Evolutionary conservation across 2,113 vertebrate genomes (phyloP).

Genomic region (Phaethornis superciliosus): DNA sequence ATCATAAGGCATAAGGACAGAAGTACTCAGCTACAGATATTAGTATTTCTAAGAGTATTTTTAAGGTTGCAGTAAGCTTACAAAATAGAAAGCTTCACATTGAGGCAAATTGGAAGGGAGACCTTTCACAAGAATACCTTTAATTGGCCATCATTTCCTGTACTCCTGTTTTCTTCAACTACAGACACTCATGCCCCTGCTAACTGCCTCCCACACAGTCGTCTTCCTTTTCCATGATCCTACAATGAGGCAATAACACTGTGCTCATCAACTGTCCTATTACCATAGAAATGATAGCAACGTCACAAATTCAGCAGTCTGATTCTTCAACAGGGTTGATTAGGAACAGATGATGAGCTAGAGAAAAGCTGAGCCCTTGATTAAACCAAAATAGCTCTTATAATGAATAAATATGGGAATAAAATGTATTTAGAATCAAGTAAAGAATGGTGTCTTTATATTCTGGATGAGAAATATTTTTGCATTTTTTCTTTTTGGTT

Average conservation of each 20-base stretch:
- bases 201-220: constrained; percentile 25
- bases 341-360: constrained; percentile 53
- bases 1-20: background rate
- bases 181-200: background rate
- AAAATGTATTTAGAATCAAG: background rate
- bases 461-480: background rate
- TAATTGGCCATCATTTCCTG: constrained; percentile 17
- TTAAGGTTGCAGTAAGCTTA: background rate
- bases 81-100: background rate
- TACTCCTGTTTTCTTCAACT: background rate
- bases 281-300: constrained; percentile 61
- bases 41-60: background rate
- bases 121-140: background rate
- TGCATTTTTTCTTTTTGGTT: background rate
- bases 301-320: constrained; percentile 42
- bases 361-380: constrained; percentile 47
- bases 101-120: background rate
- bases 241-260: background rate
- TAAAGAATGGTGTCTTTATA: background rate
- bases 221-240: background rate
- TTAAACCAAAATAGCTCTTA: constrained; percentile 46
- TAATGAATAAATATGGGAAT: constrained; percentile 19
- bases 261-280: constrained; percentile 39
- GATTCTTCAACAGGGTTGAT: constrained; percentile 49
- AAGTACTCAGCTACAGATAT: background rate